phyloP scores from a whole-genome alignment of 2,113 vertebrate species.

The Sus scrofa region T2T-Sscrofa CM000821.6:57061501-57062000 shows the following conservation, averaged over 20 bases:
- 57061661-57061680: neutral
- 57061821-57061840: neutral
- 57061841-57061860: neutral
- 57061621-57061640: neutral
- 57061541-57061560: too few relatives aligned
- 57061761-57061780: neutral
- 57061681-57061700: neutral
- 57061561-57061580: too few relatives aligned
- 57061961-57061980: neutral
- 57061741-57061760: neutral
- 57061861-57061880: neutral
- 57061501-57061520: too few relatives aligned
- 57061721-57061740: neutral
- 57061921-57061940: constrained; percentile 8
- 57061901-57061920: neutral
- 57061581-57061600: too few relatives aligned
- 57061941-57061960: neutral
- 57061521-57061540: too few relatives aligned
- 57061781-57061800: neutral
- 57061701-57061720: neutral
- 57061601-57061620: too few relatives aligned
- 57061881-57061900: neutral
- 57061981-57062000: neutral
- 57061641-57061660: neutral
- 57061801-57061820: neutral